phyloP scores from a whole-genome alignment of 2,113 vertebrate species.

The Sakesphorus luctuosus region DNA sequence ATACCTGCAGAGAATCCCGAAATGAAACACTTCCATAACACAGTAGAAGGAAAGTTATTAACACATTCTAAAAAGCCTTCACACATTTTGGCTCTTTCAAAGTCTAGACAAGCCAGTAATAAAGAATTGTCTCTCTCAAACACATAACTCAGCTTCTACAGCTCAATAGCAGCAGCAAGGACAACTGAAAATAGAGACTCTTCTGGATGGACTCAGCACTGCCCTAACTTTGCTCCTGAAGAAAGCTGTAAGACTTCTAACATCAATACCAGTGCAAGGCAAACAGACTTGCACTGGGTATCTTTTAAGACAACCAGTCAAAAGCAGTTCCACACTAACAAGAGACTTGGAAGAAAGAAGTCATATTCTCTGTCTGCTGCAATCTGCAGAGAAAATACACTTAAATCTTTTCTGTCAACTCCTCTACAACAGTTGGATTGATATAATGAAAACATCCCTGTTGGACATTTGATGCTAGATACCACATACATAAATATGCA shows the following conservation, averaged over 20 bases:
- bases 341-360: not conserved
- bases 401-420: not conserved
- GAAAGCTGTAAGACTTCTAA: not conserved
- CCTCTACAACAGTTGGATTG: not conserved
- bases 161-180: not conserved
- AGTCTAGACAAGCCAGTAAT: slow-evolving; percentile 8
- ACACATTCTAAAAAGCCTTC: slow-evolving; percentile 15
- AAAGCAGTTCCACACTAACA: not conserved
- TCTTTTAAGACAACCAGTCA: not conserved
- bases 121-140: not conserved
- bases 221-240: not conserved
- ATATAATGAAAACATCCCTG: not conserved
- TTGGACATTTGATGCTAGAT: not conserved
- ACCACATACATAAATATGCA: not conserved
- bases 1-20: not conserved
- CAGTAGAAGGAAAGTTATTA: slow-evolving; percentile 35
- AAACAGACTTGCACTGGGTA: not conserved
- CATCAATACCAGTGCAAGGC: not conserved
- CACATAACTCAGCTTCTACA: not conserved
- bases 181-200: not conserved
- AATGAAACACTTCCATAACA: slow-evolving; percentile 43
- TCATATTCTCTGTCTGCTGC: not conserved
- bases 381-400: not conserved
- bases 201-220: not conserved
- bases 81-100: not conserved